A percentile compares a stretch with the other conserved stretches of the same genome.
Evolutionary conservation across 2,888 invertebrate species (phyloP).

Genomic region (Cephus pygmeus): DNA sequence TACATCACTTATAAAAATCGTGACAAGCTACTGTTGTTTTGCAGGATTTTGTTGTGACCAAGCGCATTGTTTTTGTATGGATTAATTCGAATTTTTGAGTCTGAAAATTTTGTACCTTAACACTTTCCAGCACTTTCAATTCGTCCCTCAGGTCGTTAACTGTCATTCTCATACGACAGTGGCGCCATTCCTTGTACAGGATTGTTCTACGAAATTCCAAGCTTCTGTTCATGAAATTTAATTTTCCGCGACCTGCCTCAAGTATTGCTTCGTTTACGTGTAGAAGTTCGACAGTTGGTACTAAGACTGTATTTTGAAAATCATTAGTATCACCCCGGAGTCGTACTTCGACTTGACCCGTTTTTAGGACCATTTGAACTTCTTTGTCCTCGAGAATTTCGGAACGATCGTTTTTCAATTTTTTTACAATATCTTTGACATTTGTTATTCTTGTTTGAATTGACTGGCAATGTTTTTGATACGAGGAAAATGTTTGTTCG

Average conservation of each 20-base stretch:
- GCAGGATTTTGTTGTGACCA: background rate
- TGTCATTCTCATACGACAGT: slow-evolving; percentile 46
- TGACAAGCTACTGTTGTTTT: no score
- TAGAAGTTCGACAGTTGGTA: slow-evolving; percentile 35
- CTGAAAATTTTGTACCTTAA: slow-evolving; percentile 45
- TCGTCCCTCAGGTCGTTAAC: slow-evolving; percentile 49
- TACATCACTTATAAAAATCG: no score
- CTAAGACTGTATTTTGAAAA: slow-evolving; percentile 38
- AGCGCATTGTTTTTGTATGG: background rate
- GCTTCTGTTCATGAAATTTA: slow-evolving; percentile 47
- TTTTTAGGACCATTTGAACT: slow-evolving; percentile 45
- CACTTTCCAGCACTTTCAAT: slow-evolving; percentile 41
- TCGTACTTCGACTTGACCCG: slow-evolving; percentile 43
- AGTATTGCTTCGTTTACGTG: slow-evolving; percentile 40
- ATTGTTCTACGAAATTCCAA: slow-evolving; percentile 49
- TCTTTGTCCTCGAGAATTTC: slow-evolving; percentile 34
- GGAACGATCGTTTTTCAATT: slow-evolving; percentile 20
- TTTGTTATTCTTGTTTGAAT: slow-evolving; percentile 30
- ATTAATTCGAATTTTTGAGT: background rate
- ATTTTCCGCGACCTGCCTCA: slow-evolving; percentile 50
- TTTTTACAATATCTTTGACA: slow-evolving; percentile 29
- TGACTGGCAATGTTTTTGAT: slow-evolving; percentile 37
- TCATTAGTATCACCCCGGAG: slow-evolving; percentile 33
- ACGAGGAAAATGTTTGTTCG: slow-evolving; percentile 63
- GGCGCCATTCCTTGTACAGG: slow-evolving; percentile 54